phyloP scores from a whole-genome alignment of 2,113 vertebrate species.

The rabbit (Oryctolagus cuniculus) region DNA sequence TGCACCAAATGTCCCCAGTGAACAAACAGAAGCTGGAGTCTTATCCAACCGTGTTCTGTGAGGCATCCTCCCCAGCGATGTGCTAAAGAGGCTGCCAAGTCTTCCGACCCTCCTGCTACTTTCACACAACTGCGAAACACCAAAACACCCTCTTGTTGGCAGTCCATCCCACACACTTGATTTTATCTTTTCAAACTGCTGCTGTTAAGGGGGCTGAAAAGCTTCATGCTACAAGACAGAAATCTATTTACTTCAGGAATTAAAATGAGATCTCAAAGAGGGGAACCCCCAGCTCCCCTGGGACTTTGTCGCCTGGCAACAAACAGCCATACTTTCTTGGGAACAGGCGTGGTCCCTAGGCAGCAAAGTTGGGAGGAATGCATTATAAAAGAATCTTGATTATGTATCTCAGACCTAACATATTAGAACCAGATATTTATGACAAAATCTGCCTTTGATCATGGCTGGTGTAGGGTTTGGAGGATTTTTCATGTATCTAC shows the following conservation, averaged over 20 bases:
- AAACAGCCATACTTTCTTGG: not conserved
- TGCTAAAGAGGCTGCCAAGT: not conserved
- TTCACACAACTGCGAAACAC: not conserved
- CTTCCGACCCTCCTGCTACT: not conserved
- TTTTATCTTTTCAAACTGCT: not conserved
- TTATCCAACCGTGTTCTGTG: not conserved
- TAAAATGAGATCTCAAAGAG: not conserved
- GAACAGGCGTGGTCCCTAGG: not conserved
- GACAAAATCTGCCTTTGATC: not conserved
- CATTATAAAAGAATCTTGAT: not conserved
- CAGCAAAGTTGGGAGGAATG: not conserved
- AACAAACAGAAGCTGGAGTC: not conserved
- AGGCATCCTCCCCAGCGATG: not conserved
- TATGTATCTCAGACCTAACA: not conserved
- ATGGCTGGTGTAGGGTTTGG: not conserved
- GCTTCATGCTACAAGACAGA: not conserved
- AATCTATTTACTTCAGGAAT: not conserved
- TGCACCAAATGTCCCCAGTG: not conserved
- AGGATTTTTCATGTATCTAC: not conserved
- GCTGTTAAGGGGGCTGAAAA: not conserved
- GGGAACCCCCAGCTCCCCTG: not conserved
- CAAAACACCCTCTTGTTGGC: not conserved
- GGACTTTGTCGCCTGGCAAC: not conserved
- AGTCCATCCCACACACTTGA: not conserved
- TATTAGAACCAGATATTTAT: not conserved